Conservation (phyloP, 2,113 vertebrate genomes). For the Puntigrus tetrazona region DNA sequence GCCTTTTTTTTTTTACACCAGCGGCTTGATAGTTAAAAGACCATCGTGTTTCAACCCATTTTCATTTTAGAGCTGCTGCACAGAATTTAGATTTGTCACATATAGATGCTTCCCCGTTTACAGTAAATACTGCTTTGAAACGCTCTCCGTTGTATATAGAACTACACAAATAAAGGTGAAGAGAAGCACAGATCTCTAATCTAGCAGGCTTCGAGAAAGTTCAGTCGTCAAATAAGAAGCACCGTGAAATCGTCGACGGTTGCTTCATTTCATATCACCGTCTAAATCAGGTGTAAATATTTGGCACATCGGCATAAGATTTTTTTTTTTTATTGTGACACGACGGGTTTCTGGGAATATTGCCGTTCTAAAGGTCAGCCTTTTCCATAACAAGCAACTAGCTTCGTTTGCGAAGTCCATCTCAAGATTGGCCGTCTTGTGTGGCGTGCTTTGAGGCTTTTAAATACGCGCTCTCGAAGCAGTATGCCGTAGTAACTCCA, state of each 20-base stretch:
- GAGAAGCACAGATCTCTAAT: background rate
- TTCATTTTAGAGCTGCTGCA: background rate
- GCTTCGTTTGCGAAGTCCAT: background rate
- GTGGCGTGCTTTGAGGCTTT: background rate
- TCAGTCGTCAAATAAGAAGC: background rate
- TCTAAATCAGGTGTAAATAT: background rate
- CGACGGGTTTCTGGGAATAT: background rate
- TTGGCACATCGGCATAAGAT: no score
- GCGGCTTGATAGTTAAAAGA: background rate
- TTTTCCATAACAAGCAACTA: background rate
- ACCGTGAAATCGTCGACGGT: background rate
- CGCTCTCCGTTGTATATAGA: background rate
- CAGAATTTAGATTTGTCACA: background rate
- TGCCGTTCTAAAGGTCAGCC: background rate
- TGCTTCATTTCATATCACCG: background rate
- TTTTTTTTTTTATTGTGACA: background rate
- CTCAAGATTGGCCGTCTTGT: background rate
- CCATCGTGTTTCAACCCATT: background rate
- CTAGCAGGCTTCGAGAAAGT: background rate
- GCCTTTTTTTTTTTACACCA: no score
- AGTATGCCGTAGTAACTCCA: background rate
- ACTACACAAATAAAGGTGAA: background rate
- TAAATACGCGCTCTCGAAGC: background rate
- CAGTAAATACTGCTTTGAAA: background rate
- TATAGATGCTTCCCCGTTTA: background rate